Percentiles rank a stretch among this genome's conserved stretches.
Conservation (phyloP, 2,113 vertebrate species). For the Psephotus haematonotus region DNA sequence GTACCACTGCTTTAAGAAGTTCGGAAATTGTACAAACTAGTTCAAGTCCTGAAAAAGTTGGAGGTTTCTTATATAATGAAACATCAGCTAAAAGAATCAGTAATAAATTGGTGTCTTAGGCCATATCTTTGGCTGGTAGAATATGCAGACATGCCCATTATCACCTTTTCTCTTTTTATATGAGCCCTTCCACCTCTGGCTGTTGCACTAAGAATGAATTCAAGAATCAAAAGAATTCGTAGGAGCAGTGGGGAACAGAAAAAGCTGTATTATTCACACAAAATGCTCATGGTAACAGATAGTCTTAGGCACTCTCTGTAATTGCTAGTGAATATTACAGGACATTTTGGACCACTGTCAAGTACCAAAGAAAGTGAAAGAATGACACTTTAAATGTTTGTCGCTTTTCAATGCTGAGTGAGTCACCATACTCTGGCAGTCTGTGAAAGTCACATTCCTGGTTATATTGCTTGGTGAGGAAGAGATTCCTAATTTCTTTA, state of each 20-base stretch:
- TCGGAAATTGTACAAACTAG: not conserved
- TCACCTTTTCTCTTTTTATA: conserved; percentile 17
- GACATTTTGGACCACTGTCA: not conserved
- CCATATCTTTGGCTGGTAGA: not conserved
- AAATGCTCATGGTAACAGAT: not conserved
- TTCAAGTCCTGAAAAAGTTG: not conserved
- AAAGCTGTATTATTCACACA: not conserved
- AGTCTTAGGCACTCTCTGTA: not conserved
- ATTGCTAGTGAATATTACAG: not conserved
- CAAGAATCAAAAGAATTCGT: conserved; percentile 45
- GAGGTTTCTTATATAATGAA: not conserved
- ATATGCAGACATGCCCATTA: conserved; percentile 26
- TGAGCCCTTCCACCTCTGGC: conserved; percentile 6
- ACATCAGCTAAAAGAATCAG: not conserved
- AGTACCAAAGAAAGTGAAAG: not conserved
- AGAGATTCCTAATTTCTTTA: not conserved
- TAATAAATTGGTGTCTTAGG: not conserved
- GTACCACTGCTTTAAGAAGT: not conserved
- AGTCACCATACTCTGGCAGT: not conserved
- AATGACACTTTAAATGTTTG: not conserved
- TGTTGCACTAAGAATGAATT: conserved; percentile 15
- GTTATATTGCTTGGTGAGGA: not conserved
- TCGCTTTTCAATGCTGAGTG: not conserved
- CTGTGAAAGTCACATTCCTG: conserved; percentile 10
- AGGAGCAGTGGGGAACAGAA: not conserved